Evolutionary conservation across 1,140 invertebrate species (phyloP).

Genomic region (Vollenhovia emeryi): DNA sequence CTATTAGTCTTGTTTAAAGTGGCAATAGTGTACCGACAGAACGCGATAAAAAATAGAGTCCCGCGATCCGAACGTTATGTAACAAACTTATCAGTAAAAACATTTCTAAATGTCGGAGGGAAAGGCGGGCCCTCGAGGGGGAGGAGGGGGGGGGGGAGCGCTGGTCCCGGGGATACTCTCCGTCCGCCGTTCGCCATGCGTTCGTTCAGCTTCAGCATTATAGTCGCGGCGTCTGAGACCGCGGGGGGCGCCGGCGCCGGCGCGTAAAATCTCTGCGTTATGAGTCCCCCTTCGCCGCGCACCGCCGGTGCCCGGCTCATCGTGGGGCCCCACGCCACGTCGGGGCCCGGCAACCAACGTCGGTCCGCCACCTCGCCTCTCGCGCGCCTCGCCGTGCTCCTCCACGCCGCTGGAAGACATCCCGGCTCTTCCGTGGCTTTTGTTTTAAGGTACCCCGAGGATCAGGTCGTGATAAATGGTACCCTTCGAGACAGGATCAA

Average conservation of each 20-base stretch:
- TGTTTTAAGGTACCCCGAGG: conserved; percentile 82
- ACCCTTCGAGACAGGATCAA: conserved; percentile 62
- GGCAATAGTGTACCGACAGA: not conserved
- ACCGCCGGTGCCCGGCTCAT: conserved; percentile 36
- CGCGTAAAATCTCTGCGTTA: conserved; percentile 85
- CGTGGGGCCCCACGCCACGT: conserved; percentile 61
- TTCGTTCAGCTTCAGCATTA: conserved; percentile 77
- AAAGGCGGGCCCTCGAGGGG: conserved; percentile 44
- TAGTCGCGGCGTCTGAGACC: conserved; percentile 84
- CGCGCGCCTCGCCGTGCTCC: conserved; percentile 64
- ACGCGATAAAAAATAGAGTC: conserved; percentile 5
- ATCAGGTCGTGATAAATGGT: conserved; percentile 83
- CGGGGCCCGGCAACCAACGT: conserved; percentile 53
- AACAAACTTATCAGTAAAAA: conserved; percentile 69
- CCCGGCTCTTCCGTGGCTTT: conserved; percentile 80
- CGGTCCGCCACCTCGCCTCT: conserved; percentile 61
- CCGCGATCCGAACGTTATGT: conserved; percentile 61
- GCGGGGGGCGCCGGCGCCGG: conserved; percentile 85
- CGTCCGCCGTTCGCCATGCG: conserved; percentile 23
- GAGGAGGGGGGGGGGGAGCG: conserved; percentile 74
- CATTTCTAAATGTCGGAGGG: conserved; percentile 53
- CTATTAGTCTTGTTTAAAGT: not conserved
- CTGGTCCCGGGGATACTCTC: conserved; percentile 67
- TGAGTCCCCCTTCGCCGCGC: conserved; percentile 68
- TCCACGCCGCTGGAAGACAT: conserved; percentile 66